Conservation (phyloP, 1,140 invertebrate species). For the Lasioglossum albipes region DNA sequence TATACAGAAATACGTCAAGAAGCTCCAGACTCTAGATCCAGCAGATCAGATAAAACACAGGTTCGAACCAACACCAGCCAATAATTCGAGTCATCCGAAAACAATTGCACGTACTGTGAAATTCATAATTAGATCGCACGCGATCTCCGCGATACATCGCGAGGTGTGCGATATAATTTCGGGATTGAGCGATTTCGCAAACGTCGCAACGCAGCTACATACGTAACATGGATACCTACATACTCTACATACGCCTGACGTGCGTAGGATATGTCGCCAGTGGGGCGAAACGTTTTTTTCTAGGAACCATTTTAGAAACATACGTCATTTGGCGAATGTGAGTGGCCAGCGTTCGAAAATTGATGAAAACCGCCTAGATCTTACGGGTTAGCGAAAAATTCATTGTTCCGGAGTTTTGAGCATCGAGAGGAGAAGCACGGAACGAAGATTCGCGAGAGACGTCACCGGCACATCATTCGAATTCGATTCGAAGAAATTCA, state of each 20-base stretch:
- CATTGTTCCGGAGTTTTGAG: too few species aligned
- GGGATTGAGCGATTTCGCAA: neutral
- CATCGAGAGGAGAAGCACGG: too few species aligned
- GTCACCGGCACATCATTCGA: constrained; percentile 13
- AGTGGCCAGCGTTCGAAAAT: neutral
- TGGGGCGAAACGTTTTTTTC: constrained; percentile 2
- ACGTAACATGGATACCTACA: constrained; percentile 14
- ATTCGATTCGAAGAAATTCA: constrained; percentile 36
- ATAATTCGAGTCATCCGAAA: neutral
- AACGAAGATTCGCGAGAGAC: neutral
- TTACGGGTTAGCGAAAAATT: too few species aligned
- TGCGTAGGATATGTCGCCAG: neutral
- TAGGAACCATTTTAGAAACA: constrained; percentile 15
- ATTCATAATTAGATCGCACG: neutral
- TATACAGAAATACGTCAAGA: too few species aligned
- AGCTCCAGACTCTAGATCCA: neutral
- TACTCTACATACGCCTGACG: neutral
- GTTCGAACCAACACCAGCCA: neutral
- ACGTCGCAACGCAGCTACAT: neutral
- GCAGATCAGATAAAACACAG: neutral
- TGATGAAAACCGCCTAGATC: neutral
- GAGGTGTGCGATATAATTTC: neutral
- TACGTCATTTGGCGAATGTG: neutral
- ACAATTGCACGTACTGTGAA: too few species aligned
- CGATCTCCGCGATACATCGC: neutral